phyloP scores from a whole-genome alignment of 2,113 vertebrate species.

The Phalacrocorax aristotelis region DNA sequence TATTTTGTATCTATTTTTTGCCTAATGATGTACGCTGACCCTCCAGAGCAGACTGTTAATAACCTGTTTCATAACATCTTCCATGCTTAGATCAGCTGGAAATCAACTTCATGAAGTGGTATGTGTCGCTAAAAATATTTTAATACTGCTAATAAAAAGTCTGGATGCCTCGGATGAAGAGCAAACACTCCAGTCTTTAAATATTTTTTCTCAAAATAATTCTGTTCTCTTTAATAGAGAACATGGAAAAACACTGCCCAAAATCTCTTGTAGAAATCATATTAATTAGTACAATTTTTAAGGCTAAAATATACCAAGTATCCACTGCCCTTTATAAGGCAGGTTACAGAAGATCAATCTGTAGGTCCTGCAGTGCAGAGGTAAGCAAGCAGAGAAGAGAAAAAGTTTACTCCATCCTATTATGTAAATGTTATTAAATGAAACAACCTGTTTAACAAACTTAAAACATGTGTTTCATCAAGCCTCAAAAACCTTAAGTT shows the following conservation, averaged over 20 bases:
- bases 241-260: neutral
- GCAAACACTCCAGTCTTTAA: neutral
- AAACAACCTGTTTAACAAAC: neutral
- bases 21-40: neutral
- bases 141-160: neutral
- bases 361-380: neutral
- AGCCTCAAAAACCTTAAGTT: neutral
- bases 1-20: neutral
- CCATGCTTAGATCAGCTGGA: neutral
- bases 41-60: neutral
- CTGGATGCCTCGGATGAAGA: neutral
- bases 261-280: neutral
- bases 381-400: neutral
- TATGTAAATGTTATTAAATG: neutral
- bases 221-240: neutral
- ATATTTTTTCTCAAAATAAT: slow-evolving; percentile 8
- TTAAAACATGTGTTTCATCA: neutral
- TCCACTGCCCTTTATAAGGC: neutral
- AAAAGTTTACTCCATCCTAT: neutral
- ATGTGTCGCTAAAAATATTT: neutral
- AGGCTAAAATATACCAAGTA: neutral
- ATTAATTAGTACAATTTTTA: neutral
- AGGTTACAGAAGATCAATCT: neutral
- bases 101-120: neutral
- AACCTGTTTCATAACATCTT: neutral